These are phyloP conservation scores for Hesperophylax magnus DNA, from an alignment of 1,140 invertebrate genomes.

Conservation along the genomic window DNA sequence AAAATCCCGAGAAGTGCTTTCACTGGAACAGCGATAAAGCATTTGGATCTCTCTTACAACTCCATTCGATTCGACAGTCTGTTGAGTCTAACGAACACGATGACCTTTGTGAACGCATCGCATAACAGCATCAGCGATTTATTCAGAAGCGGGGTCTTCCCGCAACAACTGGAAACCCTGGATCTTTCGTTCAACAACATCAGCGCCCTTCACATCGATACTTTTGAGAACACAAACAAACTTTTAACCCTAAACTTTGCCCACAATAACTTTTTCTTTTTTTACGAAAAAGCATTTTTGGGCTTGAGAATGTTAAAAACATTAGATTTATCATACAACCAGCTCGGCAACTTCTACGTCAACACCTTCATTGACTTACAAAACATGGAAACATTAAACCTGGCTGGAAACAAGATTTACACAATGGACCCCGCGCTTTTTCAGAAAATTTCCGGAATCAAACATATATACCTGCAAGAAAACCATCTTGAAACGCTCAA, in stretches of 20 bases:
- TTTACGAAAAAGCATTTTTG: background rate
- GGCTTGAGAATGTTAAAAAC: background rate
- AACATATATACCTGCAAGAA: background rate
- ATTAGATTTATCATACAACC: background rate
- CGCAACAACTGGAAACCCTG: background rate
- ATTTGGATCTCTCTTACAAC: background rate
- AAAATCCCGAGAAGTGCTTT: background rate
- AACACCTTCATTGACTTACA: background rate
- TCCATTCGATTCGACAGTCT: background rate
- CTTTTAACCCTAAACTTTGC: background rate
- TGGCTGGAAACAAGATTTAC: background rate
- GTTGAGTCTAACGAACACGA: background rate
- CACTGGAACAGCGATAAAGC: background rate
- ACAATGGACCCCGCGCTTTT: background rate
- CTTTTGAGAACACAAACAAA: background rate
- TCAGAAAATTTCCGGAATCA: background rate
- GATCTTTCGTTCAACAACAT: slow-evolving; percentile 1
- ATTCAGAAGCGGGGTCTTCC: background rate
- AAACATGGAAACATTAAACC: background rate
- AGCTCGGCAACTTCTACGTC: background rate
- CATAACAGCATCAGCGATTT: background rate
- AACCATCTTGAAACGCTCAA: background rate
- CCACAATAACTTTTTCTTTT: background rate
- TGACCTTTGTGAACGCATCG: background rate
- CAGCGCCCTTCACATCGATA: background rate